Evolutionary conservation across 2,888 invertebrate species (phyloP).

Genomic region (Keiferia lycopersicella): DNA sequence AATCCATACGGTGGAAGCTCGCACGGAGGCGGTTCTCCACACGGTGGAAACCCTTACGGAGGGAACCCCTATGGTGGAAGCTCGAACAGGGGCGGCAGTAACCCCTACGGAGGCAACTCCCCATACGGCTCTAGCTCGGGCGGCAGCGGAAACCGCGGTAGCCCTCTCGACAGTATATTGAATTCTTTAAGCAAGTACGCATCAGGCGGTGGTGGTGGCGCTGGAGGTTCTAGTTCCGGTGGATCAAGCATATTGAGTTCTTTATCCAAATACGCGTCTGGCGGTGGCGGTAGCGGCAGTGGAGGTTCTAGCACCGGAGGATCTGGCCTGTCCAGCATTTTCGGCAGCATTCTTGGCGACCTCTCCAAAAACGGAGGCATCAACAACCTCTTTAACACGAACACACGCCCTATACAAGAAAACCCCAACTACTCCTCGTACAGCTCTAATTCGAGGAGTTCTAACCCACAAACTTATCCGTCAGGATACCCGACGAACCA

Average conservation of each 20-base stretch:
- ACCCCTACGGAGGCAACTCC: conserved; percentile 41
- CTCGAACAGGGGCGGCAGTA: conserved; percentile 24
- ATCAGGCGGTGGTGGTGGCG: conserved; percentile 43
- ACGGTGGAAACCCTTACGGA: conserved; percentile 40
- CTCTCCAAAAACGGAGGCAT: conserved; percentile 63
- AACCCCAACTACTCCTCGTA: conserved; percentile 71
- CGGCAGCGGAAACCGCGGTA: conserved; percentile 39
- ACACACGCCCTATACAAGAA: conserved; percentile 72
- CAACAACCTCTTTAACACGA: conserved; percentile 65
- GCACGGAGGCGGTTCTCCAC: conserved; percentile 31
- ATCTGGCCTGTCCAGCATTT: conserved; percentile 59
- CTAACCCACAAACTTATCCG: conserved; percentile 67
- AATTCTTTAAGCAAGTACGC: conserved; percentile 59
- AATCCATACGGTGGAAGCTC: conserved; percentile 30
- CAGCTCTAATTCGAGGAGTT: conserved; percentile 62
- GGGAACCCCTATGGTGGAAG: conserved; percentile 40
- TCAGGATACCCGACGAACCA: conserved; percentile 67
- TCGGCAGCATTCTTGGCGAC: conserved; percentile 65
- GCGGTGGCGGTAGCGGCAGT: conserved; percentile 41
- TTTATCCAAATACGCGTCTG: conserved; percentile 55
- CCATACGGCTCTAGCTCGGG: conserved; percentile 39
- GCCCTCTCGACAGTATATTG: conserved; percentile 54
- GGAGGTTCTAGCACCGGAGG: conserved; percentile 40
- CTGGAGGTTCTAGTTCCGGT: conserved; percentile 36
- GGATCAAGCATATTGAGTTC: conserved; percentile 51